A percentile compares a stretch with the other conserved stretches of the same genome.
Evolutionary conservation across 1,140 invertebrate genomes (phyloP).

Genomic region (Luehdorfia chinensis): DNA sequence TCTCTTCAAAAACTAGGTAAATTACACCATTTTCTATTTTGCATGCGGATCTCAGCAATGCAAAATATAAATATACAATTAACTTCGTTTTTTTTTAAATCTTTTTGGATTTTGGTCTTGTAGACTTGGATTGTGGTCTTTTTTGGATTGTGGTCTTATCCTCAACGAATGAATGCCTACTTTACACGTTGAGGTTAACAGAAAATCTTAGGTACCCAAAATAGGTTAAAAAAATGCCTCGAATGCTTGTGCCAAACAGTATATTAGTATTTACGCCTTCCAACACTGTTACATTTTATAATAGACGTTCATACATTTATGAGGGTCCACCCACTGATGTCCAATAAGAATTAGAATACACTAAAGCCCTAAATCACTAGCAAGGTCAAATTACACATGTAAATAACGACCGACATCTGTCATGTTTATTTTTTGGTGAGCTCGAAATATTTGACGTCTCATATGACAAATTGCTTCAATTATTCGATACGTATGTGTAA

Average conservation of each 20-base stretch:
- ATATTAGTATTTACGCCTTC: not conserved
- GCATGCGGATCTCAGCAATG: too few relatives aligned
- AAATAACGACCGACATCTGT: slow-evolving; percentile 3
- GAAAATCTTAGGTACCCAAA: too few relatives aligned
- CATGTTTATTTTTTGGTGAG: slow-evolving; percentile 6
- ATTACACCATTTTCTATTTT: too few relatives aligned
- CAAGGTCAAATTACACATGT: slow-evolving; percentile 14
- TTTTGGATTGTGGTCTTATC: too few relatives aligned
- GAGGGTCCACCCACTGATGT: slow-evolving; percentile 10
- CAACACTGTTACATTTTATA: not conserved
- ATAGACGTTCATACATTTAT: not conserved
- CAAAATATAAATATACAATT: too few relatives aligned
- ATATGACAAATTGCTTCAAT: slow-evolving; percentile 3
- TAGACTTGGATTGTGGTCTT: too few relatives aligned
- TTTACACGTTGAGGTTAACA: too few relatives aligned
- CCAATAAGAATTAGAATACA: slow-evolving; percentile 13
- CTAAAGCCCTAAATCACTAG: slow-evolving; percentile 8
- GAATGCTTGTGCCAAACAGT: slow-evolving; percentile 1
- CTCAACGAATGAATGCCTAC: too few relatives aligned
- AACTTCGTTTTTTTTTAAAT: too few relatives aligned
- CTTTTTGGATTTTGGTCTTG: too few relatives aligned
- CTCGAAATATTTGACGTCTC: slow-evolving; percentile 9
- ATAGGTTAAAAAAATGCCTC: not conserved
- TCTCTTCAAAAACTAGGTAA: too few relatives aligned
- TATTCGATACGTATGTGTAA: slow-evolving; percentile 1